Evolutionary conservation across 2,888 invertebrate genomes (phyloP).

Genomic region (Zonitis immaculata): DNA sequence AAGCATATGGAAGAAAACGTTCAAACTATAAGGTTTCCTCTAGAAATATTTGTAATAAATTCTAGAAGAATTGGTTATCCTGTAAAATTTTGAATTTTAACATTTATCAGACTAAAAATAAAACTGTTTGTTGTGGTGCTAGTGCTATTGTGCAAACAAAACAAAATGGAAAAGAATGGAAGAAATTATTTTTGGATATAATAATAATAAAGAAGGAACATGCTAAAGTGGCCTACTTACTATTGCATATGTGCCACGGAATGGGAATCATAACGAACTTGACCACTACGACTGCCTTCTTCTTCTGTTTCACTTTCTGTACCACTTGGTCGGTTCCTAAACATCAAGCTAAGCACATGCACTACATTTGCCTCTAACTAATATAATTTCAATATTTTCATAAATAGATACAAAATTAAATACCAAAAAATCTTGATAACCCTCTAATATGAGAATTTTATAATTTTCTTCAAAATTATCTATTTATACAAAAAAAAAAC

Average conservation of each 20-base stretch:
- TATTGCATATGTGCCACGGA: constrained; percentile 53
- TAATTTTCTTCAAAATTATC: too few relatives aligned
- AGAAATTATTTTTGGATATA: not conserved
- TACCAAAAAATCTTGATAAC: too few relatives aligned
- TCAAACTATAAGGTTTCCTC: not conserved
- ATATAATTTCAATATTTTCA: constrained; percentile 14
- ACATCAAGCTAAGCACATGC: constrained; percentile 52
- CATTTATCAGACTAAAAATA: not conserved
- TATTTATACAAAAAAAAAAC: too few relatives aligned
- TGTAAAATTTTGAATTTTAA: not conserved
- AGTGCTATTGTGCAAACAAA: constrained; percentile 6
- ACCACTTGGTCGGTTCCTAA: constrained; percentile 57
- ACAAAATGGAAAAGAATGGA: not conserved
- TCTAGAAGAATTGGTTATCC: not conserved
- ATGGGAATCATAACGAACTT: constrained; percentile 45
- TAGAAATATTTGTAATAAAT: not conserved
- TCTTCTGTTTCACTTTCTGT: constrained; percentile 76
- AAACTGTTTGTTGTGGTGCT: constrained; percentile 1
- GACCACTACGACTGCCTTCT: constrained; percentile 52
- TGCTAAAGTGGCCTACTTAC: constrained; percentile 41
- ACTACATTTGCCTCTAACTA: constrained; percentile 41
- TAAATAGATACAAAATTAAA: not conserved
- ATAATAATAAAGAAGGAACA: not conserved
- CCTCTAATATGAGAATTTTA: too few relatives aligned
- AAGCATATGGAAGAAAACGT: not conserved